Conservation (phyloP, 2,797 vertebrate genomes). For the Tiaroga cobitis region DNA sequence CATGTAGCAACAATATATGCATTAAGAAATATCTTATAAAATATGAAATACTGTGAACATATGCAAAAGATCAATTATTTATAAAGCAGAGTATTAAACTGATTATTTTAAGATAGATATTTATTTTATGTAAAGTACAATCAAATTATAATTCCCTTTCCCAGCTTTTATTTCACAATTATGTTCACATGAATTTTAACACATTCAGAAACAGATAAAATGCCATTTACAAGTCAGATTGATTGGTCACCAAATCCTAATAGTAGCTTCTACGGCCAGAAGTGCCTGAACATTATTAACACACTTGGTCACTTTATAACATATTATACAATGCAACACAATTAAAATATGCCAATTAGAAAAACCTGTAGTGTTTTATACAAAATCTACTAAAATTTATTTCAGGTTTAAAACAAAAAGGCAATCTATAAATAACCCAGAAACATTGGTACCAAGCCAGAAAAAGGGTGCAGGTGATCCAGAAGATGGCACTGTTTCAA, state of each 20-base stretch:
- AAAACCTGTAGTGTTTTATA: slow-evolving; percentile 16
- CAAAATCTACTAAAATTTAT: slow-evolving; percentile 9
- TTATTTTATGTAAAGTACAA: not conserved
- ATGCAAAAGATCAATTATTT: not conserved
- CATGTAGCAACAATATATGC: not conserved
- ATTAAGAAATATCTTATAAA: too few species aligned
- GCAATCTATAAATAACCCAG: not conserved
- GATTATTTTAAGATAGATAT: not conserved
- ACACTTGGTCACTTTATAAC: slow-evolving; percentile 2
- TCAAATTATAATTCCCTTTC: slow-evolving; percentile 13
- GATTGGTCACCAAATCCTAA: slow-evolving; percentile 32
- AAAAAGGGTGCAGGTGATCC: slow-evolving; percentile 16
- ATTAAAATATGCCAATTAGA: not conserved
- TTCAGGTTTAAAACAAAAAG: slow-evolving; percentile 4
- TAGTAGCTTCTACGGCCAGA: not conserved
- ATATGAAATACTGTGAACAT: not conserved
- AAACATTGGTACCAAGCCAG: slow-evolving; percentile 22
- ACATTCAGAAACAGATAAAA: slow-evolving; percentile 14
- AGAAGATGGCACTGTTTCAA: slow-evolving; percentile 7
- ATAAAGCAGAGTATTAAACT: not conserved
- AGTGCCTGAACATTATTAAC: slow-evolving; percentile 19
- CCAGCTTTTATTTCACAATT: slow-evolving; percentile 40
- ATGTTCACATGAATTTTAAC: not conserved
- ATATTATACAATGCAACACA: slow-evolving; percentile 11
- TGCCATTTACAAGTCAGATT: slow-evolving; percentile 7